phyloP scores from a whole-genome alignment of 2,113 vertebrate species.

The Eretmodus cyanostictus region DNA sequence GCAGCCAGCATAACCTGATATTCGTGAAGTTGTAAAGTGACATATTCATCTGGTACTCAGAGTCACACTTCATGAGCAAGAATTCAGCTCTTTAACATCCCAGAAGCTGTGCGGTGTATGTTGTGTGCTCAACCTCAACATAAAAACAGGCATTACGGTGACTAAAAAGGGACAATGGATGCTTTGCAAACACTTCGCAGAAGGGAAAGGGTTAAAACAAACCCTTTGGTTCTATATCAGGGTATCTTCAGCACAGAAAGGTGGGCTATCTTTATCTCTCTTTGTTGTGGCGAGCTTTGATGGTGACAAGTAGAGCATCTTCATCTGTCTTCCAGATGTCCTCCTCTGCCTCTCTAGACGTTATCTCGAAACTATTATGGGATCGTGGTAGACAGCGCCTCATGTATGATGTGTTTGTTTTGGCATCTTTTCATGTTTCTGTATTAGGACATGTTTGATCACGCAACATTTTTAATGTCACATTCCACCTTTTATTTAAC shows the following conservation, averaged over 20 bases:
- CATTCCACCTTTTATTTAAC: not conserved
- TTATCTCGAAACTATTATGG: conserved; percentile 7
- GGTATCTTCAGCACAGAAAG: conserved; percentile 20
- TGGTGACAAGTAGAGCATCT: conserved; percentile 37
- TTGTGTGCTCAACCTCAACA: not conserved
- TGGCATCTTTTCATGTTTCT: not conserved
- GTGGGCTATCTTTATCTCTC: conserved; percentile 48
- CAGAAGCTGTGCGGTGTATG: not conserved
- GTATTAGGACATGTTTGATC: not conserved
- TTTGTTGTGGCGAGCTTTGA: conserved; percentile 47
- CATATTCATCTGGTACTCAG: conserved; percentile 15
- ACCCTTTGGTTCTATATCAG: conserved; percentile 2
- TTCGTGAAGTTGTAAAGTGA: conserved; percentile 32
- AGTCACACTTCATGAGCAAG: not conserved
- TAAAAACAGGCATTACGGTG: not conserved
- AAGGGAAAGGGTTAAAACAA: conserved; percentile 6
- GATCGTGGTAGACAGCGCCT: not conserved
- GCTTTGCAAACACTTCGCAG: not conserved
- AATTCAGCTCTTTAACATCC: not conserved
- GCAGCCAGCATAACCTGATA: not conserved
- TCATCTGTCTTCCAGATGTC: conserved; percentile 37
- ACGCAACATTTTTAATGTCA: not conserved
- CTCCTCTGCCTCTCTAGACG: conserved; percentile 11
- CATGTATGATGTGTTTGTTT: not conserved
- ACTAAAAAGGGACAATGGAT: not conserved